Evolutionary conservation across 2,113 vertebrate species (phyloP).

Genomic region (Pelecanus crispus): DNA sequence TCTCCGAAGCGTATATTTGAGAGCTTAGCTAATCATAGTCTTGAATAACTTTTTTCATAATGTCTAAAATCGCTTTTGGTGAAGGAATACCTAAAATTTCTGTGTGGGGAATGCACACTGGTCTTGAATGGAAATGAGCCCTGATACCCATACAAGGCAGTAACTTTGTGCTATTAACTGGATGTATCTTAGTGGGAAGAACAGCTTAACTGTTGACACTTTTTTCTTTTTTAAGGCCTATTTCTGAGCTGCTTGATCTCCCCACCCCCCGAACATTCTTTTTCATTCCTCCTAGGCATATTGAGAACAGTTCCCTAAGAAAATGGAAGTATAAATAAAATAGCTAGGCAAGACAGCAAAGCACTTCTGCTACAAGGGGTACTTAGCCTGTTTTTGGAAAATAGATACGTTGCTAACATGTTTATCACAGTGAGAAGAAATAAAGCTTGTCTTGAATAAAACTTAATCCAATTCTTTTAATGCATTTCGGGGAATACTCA

Average conservation of each 20-base stretch:
- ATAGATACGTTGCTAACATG: not conserved
- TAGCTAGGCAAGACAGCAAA: not conserved
- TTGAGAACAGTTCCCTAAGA: not conserved
- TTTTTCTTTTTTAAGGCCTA: not conserved
- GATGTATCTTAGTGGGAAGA: not conserved
- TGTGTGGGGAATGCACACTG: not conserved
- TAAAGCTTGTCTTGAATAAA: not conserved
- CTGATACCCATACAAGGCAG: not conserved
- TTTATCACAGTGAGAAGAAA: not conserved
- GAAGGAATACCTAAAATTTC: not conserved
- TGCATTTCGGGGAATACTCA: not conserved
- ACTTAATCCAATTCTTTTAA: not conserved
- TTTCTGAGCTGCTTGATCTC: not conserved
- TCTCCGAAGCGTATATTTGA: not conserved
- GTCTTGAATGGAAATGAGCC: not conserved
- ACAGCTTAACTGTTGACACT: not conserved
- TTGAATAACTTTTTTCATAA: too few species aligned
- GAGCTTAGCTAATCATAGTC: not conserved
- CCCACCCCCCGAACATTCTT: not conserved
- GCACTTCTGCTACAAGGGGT: not conserved
- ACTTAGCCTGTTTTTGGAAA: not conserved
- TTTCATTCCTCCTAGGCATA: not conserved
- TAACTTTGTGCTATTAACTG: not conserved
- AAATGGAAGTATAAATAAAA: not conserved
- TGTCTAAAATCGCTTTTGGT: too few species aligned